Evolutionary conservation across 2,888 invertebrate genomes (phyloP).

Genomic region (Ectemnius cavifrons): DNA sequence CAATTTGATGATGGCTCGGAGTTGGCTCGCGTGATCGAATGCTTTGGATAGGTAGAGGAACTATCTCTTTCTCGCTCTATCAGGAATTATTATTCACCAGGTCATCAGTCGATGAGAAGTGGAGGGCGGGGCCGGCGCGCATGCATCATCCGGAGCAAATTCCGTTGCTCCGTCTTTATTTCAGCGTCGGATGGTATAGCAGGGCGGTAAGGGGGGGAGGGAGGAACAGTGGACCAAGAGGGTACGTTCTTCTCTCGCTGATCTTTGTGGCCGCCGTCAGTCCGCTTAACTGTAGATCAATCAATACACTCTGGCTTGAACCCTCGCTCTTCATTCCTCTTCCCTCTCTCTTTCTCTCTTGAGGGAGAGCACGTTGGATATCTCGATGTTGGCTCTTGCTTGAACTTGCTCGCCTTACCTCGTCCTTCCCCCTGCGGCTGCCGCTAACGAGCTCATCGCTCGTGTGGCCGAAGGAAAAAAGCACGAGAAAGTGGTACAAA

Average conservation of each 20-base stretch:
- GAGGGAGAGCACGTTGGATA: background rate
- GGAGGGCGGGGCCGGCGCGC: slow-evolving; percentile 57
- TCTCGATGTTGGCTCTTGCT: too few species aligned
- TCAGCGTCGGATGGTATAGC: slow-evolving; percentile 37
- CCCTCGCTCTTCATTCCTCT: slow-evolving; percentile 41
- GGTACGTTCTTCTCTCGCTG: slow-evolving; percentile 35
- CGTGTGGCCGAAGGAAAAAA: slow-evolving; percentile 63
- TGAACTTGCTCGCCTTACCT: slow-evolving; percentile 36
- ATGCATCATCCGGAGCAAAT: slow-evolving; percentile 68
- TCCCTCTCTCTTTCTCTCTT: slow-evolving; percentile 27
- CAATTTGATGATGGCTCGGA: too few species aligned
- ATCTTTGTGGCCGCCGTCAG: slow-evolving; percentile 67
- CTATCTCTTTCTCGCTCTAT: slow-evolving; percentile 44
- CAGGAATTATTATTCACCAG: slow-evolving; percentile 67
- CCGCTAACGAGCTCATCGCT: slow-evolving; percentile 74
- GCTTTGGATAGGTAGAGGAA: background rate
- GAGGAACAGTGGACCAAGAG: slow-evolving; percentile 23
- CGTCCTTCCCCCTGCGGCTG: slow-evolving; percentile 54
- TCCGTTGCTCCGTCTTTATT: slow-evolving; percentile 63
- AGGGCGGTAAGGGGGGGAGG: background rate
- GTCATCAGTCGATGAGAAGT: slow-evolving; percentile 57
- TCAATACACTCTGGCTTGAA: slow-evolving; percentile 70
- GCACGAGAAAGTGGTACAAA: slow-evolving; percentile 72
- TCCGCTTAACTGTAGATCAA: slow-evolving; percentile 74
- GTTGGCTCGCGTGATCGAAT: background rate